A percentile compares a stretch with the other conserved stretches of the same genome.
Evolutionary conservation across 2,888 invertebrate species (phyloP).

Genomic region (Masnerella sp.): DNA sequence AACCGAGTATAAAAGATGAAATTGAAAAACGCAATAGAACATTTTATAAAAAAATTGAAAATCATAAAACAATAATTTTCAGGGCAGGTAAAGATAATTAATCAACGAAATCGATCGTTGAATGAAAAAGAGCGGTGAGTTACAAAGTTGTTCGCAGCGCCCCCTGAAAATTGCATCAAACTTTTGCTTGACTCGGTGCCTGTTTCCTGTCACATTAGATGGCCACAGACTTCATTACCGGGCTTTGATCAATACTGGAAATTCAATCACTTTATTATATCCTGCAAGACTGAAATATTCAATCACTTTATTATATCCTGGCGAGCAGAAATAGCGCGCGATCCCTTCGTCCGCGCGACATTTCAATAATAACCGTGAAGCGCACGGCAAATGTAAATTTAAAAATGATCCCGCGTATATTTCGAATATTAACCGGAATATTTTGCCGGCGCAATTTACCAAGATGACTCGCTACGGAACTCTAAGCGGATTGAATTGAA

Average conservation of each 20-base stretch:
- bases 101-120: too few species aligned
- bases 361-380: constrained; percentile 40
- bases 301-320: constrained; percentile 49
- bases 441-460: constrained; percentile 22
- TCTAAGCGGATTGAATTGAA: constrained; percentile 53
- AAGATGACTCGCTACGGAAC: constrained; percentile 22
- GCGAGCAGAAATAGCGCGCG: constrained; percentile 33
- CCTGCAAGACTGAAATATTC: constrained; percentile 45
- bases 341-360: constrained; percentile 23
- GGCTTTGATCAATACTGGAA: constrained; percentile 51
- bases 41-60: too few species aligned
- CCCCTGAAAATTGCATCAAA: constrained; percentile 15
- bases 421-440: constrained; percentile 22
- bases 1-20: too few species aligned
- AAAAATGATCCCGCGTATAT: constrained; percentile 29
- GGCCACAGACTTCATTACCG: constrained; percentile 42
- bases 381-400: constrained; percentile 15
- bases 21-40: too few species aligned
- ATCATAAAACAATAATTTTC: too few species aligned
- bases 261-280: constrained; percentile 56
- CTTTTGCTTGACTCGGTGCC: constrained; percentile 37
- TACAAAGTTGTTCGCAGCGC: too few species aligned
- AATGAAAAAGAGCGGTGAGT: too few species aligned
- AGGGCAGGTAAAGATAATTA: too few species aligned
- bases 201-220: constrained; percentile 53